Base-by-base conservation (phyloP, 2,797 vertebrate genomes). In the Melanotaenia trifasciata region DNA sequence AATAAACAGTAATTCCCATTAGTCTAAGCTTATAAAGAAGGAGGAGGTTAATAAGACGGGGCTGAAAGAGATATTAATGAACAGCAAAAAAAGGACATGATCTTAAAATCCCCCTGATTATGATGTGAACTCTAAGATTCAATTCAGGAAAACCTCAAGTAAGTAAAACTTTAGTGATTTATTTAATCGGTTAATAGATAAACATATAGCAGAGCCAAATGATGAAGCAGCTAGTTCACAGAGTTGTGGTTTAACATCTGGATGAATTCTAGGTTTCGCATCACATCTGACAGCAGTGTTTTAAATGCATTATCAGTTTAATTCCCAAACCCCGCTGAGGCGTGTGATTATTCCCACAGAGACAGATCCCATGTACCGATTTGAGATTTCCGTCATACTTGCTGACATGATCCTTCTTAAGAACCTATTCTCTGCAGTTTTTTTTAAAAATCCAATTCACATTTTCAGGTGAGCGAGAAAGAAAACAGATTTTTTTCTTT, bases 261-360 rank as follows among this genome's bases (percentile, higher is more conserved):
- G 66, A 36, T 14, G 65, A 59, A 64, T 65, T 35, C 62, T 54
- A 30, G 28, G 1, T 70, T 70, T 81, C 38, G 72, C 3, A 62
- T 67, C 73, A 43, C 66, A 69, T 61, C 81, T 76, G 76, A 70
- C 78, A 64, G 81, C 72, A n/a, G 78, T 50, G 4, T 74, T 80
- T 86, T 77, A 86, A 74, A 81, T 56, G 66, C 65, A 78, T 87
- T 83, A 84, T 87, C 83, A 35, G 62, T 78, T 79, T 81, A 81
- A 84, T 83, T 87, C 84, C 78, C 62, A 64, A 80, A 80, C 71
- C 64, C 69, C 38, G 70, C 75, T 47, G 78, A 84, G 83, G 72
- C 81, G 81, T 87, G 83, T 76, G 84, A 87, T 83, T 83, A 77
- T 70, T 77, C 67, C 67, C 71, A 77, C 66, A 11, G 79, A 80